phyloP scores from a whole-genome alignment of 2,888 invertebrate genomes.

The Lumbricus terrestris region DNA sequence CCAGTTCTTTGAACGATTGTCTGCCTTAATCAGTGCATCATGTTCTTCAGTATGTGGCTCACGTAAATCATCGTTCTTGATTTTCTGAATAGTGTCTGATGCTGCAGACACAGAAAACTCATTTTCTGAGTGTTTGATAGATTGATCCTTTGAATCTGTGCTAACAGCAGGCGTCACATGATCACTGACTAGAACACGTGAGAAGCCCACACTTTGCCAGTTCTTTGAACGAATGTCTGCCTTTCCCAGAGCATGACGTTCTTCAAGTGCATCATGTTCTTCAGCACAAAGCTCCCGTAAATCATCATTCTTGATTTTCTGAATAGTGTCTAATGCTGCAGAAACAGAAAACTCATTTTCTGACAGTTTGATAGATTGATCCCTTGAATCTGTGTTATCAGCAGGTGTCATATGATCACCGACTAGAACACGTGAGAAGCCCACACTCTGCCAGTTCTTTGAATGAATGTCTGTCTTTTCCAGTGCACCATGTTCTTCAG shows the following conservation, averaged over 20 bases:
- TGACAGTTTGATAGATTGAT: not conserved
- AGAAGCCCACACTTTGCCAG: slow-evolving; percentile 5
- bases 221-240: not conserved
- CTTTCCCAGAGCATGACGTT: not conserved
- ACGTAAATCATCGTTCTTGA: too few relatives aligned
- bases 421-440: not conserved
- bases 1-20: not conserved
- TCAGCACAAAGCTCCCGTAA: not conserved
- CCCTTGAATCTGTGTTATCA: not conserved
- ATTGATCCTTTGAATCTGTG: not conserved
- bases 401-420: not conserved
- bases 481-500: not conserved
- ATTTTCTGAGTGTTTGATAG: too few relatives aligned
- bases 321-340: not conserved
- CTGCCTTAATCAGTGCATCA: not conserved
- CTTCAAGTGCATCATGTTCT: not conserved
- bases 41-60: too few relatives aligned
- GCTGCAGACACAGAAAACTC: too few relatives aligned
- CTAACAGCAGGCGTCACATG: not conserved
- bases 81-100: too few relatives aligned
- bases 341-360: not conserved
- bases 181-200: not conserved
- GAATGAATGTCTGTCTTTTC: not conserved
- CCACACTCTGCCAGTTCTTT: slow-evolving; percentile 8
- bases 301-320: not conserved